phyloP scores from a whole-genome alignment of 2,113 vertebrate species.

The Lutjanus erythropterus region DNA sequence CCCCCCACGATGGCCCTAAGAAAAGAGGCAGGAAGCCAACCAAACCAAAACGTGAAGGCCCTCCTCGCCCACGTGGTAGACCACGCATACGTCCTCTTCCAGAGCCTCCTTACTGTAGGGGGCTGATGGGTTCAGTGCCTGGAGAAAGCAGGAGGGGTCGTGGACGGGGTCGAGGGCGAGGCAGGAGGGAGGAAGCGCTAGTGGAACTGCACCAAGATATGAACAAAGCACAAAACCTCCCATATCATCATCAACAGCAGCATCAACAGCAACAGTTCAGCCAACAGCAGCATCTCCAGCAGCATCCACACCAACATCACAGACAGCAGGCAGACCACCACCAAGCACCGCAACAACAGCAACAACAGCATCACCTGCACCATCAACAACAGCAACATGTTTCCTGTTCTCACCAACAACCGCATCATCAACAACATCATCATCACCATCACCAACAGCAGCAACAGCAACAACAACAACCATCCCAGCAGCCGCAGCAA shows the following conservation, averaged over 20 bases:
- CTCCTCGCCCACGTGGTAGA: constrained; percentile 89
- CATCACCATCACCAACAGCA: constrained; percentile 69
- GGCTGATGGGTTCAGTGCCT: constrained; percentile 80
- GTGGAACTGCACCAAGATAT: constrained; percentile 78
- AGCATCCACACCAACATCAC: constrained; percentile 66
- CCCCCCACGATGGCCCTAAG: constrained; percentile 85
- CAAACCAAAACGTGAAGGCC: constrained; percentile 92
- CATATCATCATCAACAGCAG: constrained; percentile 71
- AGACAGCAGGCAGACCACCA: constrained; percentile 67
- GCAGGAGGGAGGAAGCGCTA: constrained; percentile 77
- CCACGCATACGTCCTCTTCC: constrained; percentile 91
- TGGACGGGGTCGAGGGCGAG: constrained; percentile 80
- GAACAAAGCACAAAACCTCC: constrained; percentile 78
- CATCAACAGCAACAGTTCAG: constrained; percentile 69
- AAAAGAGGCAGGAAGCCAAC: constrained; percentile 92
- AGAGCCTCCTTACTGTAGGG: constrained; percentile 82
- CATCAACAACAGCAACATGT: constrained; percentile 72
- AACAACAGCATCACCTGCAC: constrained; percentile 74
- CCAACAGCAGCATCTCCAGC: constrained; percentile 74
- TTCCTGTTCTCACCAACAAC: constrained; percentile 54
- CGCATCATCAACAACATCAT: constrained; percentile 69
- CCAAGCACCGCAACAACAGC: constrained; percentile 64
- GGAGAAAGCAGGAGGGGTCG: constrained; percentile 78
- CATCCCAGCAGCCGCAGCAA: constrained; percentile 64
- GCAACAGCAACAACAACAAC: constrained; percentile 40